Percentiles rank a stretch among this genome's conserved stretches.
Evolutionary conservation across 1,140 invertebrate species (phyloP).

Genomic region (Phthorimaea operculella): DNA sequence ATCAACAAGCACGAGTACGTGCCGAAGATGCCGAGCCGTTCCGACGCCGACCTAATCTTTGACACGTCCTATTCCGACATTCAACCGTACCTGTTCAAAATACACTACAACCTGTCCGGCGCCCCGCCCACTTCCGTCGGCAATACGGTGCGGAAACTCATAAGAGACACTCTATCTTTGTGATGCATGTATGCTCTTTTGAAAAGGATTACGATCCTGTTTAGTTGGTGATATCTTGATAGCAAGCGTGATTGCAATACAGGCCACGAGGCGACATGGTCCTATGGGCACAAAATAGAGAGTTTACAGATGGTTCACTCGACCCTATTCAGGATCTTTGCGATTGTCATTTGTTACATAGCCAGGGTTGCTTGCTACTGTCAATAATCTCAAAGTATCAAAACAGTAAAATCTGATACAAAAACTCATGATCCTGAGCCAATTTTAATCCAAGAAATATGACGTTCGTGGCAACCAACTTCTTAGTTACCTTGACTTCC

Average conservation of each 20-base stretch:
- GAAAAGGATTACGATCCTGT: neutral
- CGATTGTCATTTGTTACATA: no score
- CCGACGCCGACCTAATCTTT: slow-evolving; percentile 93
- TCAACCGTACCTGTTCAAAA: slow-evolving; percentile 95
- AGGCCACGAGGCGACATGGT: neutral
- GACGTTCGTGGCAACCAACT: no score
- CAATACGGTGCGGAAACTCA: slow-evolving; percentile 89
- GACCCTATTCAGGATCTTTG: no score
- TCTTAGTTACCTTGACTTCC: no score
- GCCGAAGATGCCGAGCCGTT: slow-evolving; percentile 93
- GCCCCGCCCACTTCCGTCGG: slow-evolving; percentile 79
- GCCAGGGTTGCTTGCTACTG: no score
- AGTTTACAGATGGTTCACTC: no score
- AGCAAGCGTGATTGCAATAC: neutral
- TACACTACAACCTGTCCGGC: slow-evolving; percentile 80
- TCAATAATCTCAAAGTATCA: no score
- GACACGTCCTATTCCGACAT: slow-evolving; percentile 92
- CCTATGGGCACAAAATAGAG: neutral
- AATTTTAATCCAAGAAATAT: no score
- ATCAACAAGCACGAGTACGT: slow-evolving; percentile 96
- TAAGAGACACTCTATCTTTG: slow-evolving; percentile 86
- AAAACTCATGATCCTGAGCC: no score
- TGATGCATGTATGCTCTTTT: slow-evolving; percentile 53
- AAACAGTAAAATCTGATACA: no score
- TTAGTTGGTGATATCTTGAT: neutral